Base-by-base conservation (phyloP, 1,140 invertebrate species). In the Phymorhynchus buccinoides region DNA sequence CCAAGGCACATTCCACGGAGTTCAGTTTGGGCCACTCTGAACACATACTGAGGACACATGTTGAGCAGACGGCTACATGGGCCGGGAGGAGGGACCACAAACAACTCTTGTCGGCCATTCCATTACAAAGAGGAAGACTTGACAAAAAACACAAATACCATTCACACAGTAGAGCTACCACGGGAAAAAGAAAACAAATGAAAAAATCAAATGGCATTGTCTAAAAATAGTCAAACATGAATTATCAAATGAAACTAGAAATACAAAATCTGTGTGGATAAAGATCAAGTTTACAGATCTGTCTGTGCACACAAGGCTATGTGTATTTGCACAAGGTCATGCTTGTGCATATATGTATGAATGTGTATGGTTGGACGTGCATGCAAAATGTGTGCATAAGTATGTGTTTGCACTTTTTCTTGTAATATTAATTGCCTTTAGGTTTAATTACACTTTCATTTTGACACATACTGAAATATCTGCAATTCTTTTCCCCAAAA, bases 71-170 rank as follows among this genome's bases (percentile, higher is more conserved):
- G 44, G n/a, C 81, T 83, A 83, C 81, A 73, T 66, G 81, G 80
- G 32, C 81, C 68, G 37, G 81, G 39, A 83, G 66, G n/a, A n/a
- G 81, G 81, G 44, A 83, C 37, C 81, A 83, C 66, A 83, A 71
- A 83, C 81, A 83, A 83, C 66, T 62, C 62, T 83, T 83, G 81
- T 83, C 30, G 71, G 81, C 66, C 81, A 83, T 83, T 83, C 81
- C 81, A 83, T 52, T 81, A 83, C 81, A 83, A 39, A 83, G 66
- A 83, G 81, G 66, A 71, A 83, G 81, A 83, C 81, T 83, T 62
- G 73, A 62, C 71, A 71, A 82, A 22, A 66, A 68, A 62, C 56
- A 62, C 4, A 22, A 62, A 16, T 27, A 22, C n/a, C 12, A 62
- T 62, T 18, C 56, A 48, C 18, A 48, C 18, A 48, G 7, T 9